These are phyloP conservation scores for Eleutherodactylus coqui DNA, from an alignment of 2,797 vertebrate genomes.

Conservation along the genomic window DNA sequence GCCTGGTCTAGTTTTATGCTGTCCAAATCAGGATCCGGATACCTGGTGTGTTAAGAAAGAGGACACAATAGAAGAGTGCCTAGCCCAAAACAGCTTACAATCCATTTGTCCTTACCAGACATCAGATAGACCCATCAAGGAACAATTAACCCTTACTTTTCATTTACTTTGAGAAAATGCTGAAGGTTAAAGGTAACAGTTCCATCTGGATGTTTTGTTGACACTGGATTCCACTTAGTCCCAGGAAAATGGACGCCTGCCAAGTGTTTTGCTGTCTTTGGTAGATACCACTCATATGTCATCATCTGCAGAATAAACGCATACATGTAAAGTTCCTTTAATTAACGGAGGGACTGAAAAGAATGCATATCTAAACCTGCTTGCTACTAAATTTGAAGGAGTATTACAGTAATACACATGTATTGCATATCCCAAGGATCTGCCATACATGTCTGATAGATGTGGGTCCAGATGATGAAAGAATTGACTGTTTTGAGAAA, in stretches of 20 bases:
- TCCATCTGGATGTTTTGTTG: conserved; percentile 73
- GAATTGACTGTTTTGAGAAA: not conserved
- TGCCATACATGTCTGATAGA: not conserved
- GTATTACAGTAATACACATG: not conserved
- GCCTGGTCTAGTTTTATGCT: too few relatives aligned
- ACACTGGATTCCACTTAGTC: conserved; percentile 84
- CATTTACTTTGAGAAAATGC: conserved; percentile 89
- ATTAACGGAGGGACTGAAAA: not conserved
- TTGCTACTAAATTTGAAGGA: not conserved
- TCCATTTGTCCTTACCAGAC: not conserved
- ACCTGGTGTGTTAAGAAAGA: not conserved
- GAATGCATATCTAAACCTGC: too few relatives aligned
- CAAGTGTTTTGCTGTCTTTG: conserved; percentile 87
- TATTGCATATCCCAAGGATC: not conserved
- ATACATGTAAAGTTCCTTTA: not conserved
- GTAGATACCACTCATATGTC: conserved; percentile 96
- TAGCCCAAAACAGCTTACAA: not conserved
- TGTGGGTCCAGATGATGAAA: not conserved
- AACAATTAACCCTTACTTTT: conserved; percentile 80
- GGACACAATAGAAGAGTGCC: not conserved
- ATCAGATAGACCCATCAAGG: not conserved
- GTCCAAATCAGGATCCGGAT: not conserved
- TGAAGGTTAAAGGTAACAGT: conserved; percentile 90
- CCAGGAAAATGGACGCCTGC: conserved; percentile 88
- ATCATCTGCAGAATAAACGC: conserved; percentile 84